Evolutionary conservation across 2,113 vertebrate genomes (phyloP).

Genomic region (Leptosomus discolor): DNA sequence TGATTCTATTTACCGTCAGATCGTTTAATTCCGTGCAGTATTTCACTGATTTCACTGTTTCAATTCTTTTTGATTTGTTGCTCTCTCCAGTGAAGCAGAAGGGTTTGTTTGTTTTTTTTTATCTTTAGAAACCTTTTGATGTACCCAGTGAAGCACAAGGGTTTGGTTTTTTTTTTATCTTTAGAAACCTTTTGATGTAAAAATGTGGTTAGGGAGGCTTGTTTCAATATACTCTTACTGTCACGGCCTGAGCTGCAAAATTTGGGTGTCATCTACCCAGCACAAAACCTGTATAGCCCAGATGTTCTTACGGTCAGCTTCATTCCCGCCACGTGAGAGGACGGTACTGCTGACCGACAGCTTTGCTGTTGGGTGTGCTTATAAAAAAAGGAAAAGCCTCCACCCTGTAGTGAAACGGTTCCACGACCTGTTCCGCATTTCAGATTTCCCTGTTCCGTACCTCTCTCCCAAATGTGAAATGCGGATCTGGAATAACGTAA

Average conservation of each 20-base stretch:
- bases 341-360: neutral
- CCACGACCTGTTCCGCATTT: neutral
- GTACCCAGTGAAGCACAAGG: neutral
- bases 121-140: neutral
- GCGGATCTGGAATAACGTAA: neutral
- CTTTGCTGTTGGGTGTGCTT: neutral
- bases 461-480: neutral
- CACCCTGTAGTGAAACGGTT: neutral
- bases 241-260: neutral
- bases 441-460: neutral
- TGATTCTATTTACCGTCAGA: neutral
- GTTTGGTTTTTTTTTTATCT: too few species aligned
- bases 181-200: neutral
- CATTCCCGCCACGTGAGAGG: accelerated
- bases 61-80: neutral
- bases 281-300: neutral
- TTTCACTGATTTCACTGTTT: neutral
- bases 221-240: neutral
- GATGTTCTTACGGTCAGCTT: neutral
- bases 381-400: neutral
- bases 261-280: neutral
- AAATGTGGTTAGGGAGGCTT: neutral
- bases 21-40: neutral
- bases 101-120: too few species aligned
- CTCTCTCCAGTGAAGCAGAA: neutral